Evolutionary conservation across 2,888 invertebrate genomes (phyloP), one percentile per base, ranked within the genome.

Genomic region (Orthosia cruda): DNA sequence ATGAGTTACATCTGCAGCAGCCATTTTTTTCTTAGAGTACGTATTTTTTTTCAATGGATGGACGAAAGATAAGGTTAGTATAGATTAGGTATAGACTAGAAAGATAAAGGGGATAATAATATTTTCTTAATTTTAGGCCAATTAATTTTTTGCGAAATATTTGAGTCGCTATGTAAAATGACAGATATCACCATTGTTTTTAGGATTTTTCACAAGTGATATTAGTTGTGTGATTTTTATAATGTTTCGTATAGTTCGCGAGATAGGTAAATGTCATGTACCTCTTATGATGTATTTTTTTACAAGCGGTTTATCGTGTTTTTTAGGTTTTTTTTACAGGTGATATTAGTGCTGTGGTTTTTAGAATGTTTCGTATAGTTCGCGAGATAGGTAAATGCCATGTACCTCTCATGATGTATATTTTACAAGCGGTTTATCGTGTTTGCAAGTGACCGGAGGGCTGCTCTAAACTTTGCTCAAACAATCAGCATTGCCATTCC

Each of bases 31-130:
- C 50, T 18, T 58, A 20, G 18, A 11, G 20, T 61, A 26, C 3
- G 1, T n/a, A 50, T 23, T 20, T 69, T 74, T 67, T 63, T 70
- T 67, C 15, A 64, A 32, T 55, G n/a, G 40, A 71, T 76, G 86
- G 86, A 84, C 72, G 84, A 81, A 81, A 64, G 74, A 64, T 68
- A 65, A 70, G 68, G 52, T 72, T 54, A 62, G 26, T 32, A 26
- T 58, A 52, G 61, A 69, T 61, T 61, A 65, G 26, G 12, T 50
- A 57, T 13, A 62, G 26, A 68, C 20, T 49, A 69, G 20, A 58
- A 15, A 58, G 40, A 47, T 23, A 52, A 54, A 64, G 47, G 26
- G 32, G 23, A 52, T 80, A 59, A 67, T 67, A 50, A 3, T 0
- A 49, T 58, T 54, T 50, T 55, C 47, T 59, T 59, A 58, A 81